Conservation (phyloP, 2,888 invertebrate species). For the Philhelius pedissequus region DNA sequence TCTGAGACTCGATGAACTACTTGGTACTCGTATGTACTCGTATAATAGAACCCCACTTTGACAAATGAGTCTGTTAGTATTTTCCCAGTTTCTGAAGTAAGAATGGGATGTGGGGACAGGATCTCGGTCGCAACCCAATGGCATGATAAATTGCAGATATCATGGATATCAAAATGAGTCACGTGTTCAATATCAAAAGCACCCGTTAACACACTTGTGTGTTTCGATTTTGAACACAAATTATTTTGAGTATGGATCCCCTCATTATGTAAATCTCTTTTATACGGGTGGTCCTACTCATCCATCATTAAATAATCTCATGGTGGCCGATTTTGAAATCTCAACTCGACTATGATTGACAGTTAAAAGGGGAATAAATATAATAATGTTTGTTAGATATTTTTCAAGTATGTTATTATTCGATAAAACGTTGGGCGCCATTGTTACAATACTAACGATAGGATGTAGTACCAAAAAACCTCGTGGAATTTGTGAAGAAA, state of each 20-base stretch:
- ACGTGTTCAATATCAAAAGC: slow-evolving; percentile 72
- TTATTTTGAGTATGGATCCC: slow-evolving; percentile 1
- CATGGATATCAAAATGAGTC: slow-evolving; percentile 66
- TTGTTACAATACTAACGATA: not conserved
- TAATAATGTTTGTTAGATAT: not conserved
- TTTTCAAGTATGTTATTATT: not conserved
- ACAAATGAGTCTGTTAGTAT: slow-evolving; percentile 53
- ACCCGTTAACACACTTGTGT: slow-evolving; percentile 64
- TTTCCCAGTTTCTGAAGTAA: slow-evolving; percentile 14
- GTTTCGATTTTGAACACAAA: not conserved
- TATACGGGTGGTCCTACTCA: not conserved
- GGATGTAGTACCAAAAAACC: not conserved
- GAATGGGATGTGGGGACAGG: not conserved
- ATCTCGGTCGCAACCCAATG: not conserved
- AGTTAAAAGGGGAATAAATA: not conserved
- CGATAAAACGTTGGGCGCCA: not conserved
- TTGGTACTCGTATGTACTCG: too few relatives aligned
- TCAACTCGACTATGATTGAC: not conserved
- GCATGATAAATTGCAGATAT: slow-evolving; percentile 32
- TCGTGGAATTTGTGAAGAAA: not conserved
- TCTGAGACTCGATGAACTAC: not conserved
- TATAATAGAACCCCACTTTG: not conserved
- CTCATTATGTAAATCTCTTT: not conserved
- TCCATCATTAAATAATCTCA: not conserved
- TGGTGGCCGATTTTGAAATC: not conserved